phyloP scores from a whole-genome alignment of 1,140 invertebrate genomes.

The Apis laboriosa region DNA sequence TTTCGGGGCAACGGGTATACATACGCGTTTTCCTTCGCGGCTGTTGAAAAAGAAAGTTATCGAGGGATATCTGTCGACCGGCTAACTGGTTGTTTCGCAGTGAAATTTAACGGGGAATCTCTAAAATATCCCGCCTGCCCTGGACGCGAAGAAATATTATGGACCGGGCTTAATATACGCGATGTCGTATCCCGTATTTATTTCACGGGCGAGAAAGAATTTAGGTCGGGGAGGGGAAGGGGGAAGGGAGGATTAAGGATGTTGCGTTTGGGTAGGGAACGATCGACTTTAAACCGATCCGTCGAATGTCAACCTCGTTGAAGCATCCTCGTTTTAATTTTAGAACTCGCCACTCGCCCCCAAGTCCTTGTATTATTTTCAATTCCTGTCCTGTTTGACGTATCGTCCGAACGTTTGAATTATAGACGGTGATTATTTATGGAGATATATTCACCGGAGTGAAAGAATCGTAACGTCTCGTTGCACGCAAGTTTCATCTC shows the following conservation, averaged over 20 bases:
- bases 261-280: too few relatives aligned
- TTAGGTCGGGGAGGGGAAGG: neutral
- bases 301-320: neutral
- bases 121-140: neutral
- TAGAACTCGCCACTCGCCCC: neutral
- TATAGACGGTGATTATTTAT: neutral
- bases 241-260: neutral
- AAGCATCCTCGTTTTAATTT: too few relatives aligned
- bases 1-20: conserved; percentile 7
- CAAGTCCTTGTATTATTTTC: neutral
- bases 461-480: too few relatives aligned
- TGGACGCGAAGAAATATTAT: neutral
- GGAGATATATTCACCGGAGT: too few relatives aligned
- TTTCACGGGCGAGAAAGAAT: neutral
- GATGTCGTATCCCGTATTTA: neutral
- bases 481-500: too few relatives aligned
- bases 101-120: conserved; percentile 3
- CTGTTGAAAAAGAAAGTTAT: conserved; percentile 23
- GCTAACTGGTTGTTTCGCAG: neutral
- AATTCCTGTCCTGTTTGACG: too few relatives aligned
- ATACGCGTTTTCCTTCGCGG: neutral
- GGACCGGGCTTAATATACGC: neutral
- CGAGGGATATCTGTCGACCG: neutral
- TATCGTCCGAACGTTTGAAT: neutral
- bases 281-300: neutral